Evolutionary conservation across 2,888 invertebrate genomes (phyloP), one percentile per base, ranked within the genome.

Genomic region (Flabesymbios commensalis): DNA sequence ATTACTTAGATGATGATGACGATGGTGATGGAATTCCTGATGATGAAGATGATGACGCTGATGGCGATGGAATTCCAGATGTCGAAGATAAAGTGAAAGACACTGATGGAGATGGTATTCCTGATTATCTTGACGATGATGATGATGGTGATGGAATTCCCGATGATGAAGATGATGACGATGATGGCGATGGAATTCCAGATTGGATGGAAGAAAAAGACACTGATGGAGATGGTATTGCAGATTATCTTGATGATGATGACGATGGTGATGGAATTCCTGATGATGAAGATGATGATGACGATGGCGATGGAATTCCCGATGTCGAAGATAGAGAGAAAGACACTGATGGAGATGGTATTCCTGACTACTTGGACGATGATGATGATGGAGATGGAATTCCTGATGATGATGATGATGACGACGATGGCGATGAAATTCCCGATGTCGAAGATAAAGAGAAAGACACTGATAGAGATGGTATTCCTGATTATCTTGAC

Each of bases 11-110:
- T 32, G 58, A 52, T 14, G 71, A 76, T 43, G 52, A 56, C 10
- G 71, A 72, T 59, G 68, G 70, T 39, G 72, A 72, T 61, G 73
- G 73, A 7, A 68, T 74, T 26, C 68, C 71, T 31, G 73, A 72
- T 41, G 41, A 63, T 17, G 71, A 74, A 3, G 64, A 69, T 33
- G 78, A 79, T 59, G 70, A 64, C 49, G 63, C 68, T 39, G 65
- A 65, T 45, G 78, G 61, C 10, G 67, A 78, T 67, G 78, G 78
- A 19, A 78, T 79, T 28, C 79, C 80, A 3, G 78, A 78, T 43
- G 24, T 71, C 58, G 52, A 56, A 36, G 75, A 75, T 59, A 72
- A 59, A n/a, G n/a, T n/a, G n/a, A n/a, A n/a, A n/a, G 71, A 72
- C 48, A 41, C 57, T 42, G 75, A 78, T 63, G 72, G 73, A 7